Evolutionary conservation across 2,888 invertebrate species (phyloP).

Genomic region (Tolmerus cingulatus): DNA sequence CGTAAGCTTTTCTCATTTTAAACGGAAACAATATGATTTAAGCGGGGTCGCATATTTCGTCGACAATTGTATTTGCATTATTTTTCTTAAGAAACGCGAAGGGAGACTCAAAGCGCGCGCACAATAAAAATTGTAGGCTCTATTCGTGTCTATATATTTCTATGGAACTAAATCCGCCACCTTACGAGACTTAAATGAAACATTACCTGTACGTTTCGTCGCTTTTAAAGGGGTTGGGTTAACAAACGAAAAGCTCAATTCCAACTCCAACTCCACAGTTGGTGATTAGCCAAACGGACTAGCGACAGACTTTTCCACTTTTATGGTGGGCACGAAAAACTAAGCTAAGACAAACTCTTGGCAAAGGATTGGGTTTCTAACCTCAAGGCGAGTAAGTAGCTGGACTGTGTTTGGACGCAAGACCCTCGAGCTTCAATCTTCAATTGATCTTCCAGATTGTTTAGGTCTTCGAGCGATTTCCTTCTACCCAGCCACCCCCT

Average conservation of each 20-base stretch:
- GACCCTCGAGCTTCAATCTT: background rate
- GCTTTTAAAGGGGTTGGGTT: constrained; percentile 49
- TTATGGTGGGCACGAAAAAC: background rate
- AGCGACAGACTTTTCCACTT: background rate
- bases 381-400: constrained; percentile 17
- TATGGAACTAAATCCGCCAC: constrained; percentile 41
- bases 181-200: constrained; percentile 52
- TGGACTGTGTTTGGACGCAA: constrained; percentile 1
- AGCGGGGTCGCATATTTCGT: background rate
- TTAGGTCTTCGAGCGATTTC: background rate
- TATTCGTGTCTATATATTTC: background rate
- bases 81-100: background rate
- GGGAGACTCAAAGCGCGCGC: constrained; percentile 26
- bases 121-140: background rate
- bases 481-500: background rate
- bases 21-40: background rate
- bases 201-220: constrained; percentile 48
- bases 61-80: background rate
- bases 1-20: constrained; percentile 1
- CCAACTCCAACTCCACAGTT: background rate
- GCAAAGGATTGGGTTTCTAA: constrained; percentile 15
- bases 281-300: background rate
- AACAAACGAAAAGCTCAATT: background rate
- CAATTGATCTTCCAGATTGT: background rate
- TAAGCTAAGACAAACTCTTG: background rate